Conservation (phyloP, 2,113 vertebrate species). For the Odobenus rosmarus region DNA sequence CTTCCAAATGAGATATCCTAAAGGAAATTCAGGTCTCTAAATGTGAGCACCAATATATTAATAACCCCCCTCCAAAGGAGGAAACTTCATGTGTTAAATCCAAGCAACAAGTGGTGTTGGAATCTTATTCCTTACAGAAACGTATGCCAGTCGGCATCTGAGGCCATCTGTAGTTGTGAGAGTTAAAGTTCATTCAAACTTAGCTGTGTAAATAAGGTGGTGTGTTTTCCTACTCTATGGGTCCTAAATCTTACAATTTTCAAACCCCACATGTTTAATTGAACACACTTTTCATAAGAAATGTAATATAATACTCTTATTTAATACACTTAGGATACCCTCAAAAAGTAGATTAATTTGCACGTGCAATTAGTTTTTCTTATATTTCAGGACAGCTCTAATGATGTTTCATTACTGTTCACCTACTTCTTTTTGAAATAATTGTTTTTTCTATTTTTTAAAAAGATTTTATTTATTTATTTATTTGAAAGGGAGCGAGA, state of each 20-base stretch:
- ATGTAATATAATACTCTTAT: neutral
- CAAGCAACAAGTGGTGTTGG: neutral
- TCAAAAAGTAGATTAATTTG: neutral
- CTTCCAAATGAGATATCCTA: neutral
- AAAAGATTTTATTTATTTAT: no score
- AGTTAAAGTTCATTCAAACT: neutral
- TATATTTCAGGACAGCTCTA: neutral
- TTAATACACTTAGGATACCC: neutral
- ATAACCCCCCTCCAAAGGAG: neutral
- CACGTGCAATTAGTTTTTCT: neutral
- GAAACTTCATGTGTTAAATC: neutral
- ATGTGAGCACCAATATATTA: neutral
- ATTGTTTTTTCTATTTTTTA: neutral
- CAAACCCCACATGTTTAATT: neutral
- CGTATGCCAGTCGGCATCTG: neutral
- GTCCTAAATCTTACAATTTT: neutral
- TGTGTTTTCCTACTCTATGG: neutral
- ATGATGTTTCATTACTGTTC: neutral
- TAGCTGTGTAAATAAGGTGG: neutral
- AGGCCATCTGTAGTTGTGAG: neutral
- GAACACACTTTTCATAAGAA: neutral
- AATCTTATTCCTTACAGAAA: conserved; percentile 10
- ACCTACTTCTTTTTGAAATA: neutral
- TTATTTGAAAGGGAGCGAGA: no score
- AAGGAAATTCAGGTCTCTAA: neutral